phyloP scores from a whole-genome alignment of 2,888 invertebrate species.

The Ornithoptera priamus region DNA sequence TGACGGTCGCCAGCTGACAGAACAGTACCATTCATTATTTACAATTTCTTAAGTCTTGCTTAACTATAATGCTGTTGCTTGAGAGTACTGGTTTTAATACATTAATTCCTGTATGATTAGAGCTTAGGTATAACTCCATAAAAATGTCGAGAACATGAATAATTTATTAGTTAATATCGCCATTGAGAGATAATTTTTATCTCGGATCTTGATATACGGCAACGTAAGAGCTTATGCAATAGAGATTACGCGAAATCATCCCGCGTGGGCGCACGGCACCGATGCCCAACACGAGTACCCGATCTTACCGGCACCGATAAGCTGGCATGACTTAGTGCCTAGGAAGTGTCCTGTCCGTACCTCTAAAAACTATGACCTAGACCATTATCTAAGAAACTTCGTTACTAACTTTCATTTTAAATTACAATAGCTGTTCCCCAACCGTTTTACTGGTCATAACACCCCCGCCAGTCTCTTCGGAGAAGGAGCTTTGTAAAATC shows the following conservation, averaged over 20 bases:
- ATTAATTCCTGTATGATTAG: neutral
- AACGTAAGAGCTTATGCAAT: constrained; percentile 26
- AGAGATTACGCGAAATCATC: constrained; percentile 29
- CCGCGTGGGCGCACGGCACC: constrained; percentile 17
- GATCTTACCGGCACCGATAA: constrained; percentile 20
- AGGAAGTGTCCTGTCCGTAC: constrained; percentile 10
- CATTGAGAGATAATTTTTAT: constrained; percentile 15
- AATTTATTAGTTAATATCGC: constrained; percentile 8
- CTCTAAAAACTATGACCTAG: constrained; percentile 12
- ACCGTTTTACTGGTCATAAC: no score
- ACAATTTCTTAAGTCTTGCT: no score
- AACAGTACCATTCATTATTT: no score
- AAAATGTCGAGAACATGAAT: neutral
- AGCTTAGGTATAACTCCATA: neutral
- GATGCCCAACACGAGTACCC: constrained; percentile 12
- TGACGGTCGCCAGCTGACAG: no score
- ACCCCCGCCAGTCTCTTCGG: no score
- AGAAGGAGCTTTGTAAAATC: no score
- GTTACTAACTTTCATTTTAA: neutral
- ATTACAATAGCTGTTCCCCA: no score
- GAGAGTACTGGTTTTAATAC: no score
- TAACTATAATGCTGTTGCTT: no score
- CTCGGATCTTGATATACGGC: constrained; percentile 24
- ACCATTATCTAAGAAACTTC: constrained; percentile 1
- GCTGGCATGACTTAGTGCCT: constrained; percentile 17